Evolutionary conservation across 2,888 invertebrate genomes (phyloP), one percentile per base, ranked within the genome.

Genomic region (Lucinisca nassula): DNA sequence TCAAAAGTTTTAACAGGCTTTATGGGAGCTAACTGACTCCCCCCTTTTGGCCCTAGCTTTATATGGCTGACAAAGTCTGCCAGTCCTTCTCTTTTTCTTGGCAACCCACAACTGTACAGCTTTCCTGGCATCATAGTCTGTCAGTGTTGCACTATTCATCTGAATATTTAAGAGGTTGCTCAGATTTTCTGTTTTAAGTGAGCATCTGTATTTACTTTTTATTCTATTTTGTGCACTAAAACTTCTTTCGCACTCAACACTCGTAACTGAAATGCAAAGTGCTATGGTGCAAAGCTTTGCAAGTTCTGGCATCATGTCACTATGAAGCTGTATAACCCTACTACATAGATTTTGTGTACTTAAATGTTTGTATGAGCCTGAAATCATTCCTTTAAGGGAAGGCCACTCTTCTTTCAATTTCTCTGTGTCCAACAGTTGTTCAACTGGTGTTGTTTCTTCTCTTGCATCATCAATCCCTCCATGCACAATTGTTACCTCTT

Each of bases 181-280:
- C 12, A 80, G 74, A 24, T 77, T 58, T 4, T 76, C 76, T 30
- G 76, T 40, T 55, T 80, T 85, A 17, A 85, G 38, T 12, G 80
- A 76, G 14, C 49, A 38, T 38, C 80, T 80, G 80, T 32, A 85
- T 51, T 70, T 77, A 24, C n/a, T 73, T 72, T 85, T 85, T 0
- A 85, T 32, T 77, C 79, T 61, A 27, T 82, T 85, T 38, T 85
- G 82, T 14, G 67, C 61, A 27, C 78, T 85, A 55, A 85, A 85
- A 14, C 74, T 75, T 17, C 85, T 77, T 40, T 85, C 85, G 32
- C 74, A 81, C 45, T 85, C 85, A 32, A 85, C 82, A 79, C 82
- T 85, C 21, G 82, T 85, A 17, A 85, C 49, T 37, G 40, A 12
- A 17, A 82, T 35, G 75, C 82, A 85, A 10, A 85, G 51, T 8